phyloP scores from a whole-genome alignment of 2,888 invertebrate genomes.

The Sinhomidia bicolor region DNA sequence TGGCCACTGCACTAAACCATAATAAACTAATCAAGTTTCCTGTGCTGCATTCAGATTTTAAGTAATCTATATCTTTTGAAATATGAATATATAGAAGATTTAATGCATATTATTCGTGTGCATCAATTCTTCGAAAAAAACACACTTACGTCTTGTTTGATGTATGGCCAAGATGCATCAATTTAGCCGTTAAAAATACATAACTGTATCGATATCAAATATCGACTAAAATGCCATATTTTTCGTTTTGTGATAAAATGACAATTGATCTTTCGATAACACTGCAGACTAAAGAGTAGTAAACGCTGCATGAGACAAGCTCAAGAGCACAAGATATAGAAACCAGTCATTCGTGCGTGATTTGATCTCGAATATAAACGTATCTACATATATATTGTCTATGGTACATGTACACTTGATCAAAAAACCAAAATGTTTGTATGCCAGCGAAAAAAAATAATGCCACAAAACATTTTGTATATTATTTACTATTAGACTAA shows the following conservation, averaged over 20 bases:
- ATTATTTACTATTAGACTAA: too few relatives aligned
- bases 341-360: slow-evolving; percentile 8
- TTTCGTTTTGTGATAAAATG: background rate
- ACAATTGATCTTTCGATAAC: slow-evolving; percentile 5
- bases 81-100: too few relatives aligned
- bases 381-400: too few relatives aligned
- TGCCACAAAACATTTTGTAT: too few relatives aligned
- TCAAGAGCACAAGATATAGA: background rate
- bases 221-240: background rate
- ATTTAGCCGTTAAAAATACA: background rate
- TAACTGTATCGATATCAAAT: background rate
- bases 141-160: too few relatives aligned
- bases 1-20: slow-evolving; percentile 32
- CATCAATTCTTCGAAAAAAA: too few relatives aligned
- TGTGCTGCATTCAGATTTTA: too few relatives aligned
- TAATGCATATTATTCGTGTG: too few relatives aligned
- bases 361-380: background rate
- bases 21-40: slow-evolving; percentile 41
- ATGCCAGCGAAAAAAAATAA: too few relatives aligned
- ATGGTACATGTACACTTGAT: too few relatives aligned
- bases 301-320: background rate
- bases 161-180: background rate
- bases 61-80: too few relatives aligned
- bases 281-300: background rate
- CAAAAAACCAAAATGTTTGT: too few relatives aligned